Conservation (phyloP, 2,888 invertebrate species). For the Frankliniella fusca region DNA sequence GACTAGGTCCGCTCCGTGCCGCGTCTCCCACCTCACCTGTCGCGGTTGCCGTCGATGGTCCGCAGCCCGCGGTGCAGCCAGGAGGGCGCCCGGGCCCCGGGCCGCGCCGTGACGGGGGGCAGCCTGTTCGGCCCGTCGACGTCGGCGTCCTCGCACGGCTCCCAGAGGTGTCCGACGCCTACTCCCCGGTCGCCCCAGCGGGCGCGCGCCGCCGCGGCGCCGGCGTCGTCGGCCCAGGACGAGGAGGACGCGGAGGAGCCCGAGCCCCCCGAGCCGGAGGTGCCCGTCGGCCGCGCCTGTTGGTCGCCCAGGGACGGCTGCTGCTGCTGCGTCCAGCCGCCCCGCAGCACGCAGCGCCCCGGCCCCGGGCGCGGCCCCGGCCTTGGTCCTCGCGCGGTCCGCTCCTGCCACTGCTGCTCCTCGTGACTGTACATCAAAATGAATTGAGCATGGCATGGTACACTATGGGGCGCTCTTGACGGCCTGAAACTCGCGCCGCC, state of each 20-base stretch:
- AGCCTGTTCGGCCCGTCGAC: slow-evolving; percentile 52
- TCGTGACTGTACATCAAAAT: neutral
- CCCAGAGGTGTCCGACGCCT: slow-evolving; percentile 65
- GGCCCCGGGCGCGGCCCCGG: neutral
- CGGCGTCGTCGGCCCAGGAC: slow-evolving; percentile 24
- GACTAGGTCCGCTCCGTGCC: no score
- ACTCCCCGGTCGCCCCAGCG: slow-evolving; percentile 72
- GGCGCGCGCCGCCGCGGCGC: slow-evolving; percentile 34
- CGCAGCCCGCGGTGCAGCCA: slow-evolving; percentile 58
- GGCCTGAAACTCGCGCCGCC: slow-evolving; percentile 26
- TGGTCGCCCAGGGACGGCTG: neutral
- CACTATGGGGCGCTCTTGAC: neutral
- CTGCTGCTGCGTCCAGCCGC: slow-evolving; percentile 13
- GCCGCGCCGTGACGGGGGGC: slow-evolving; percentile 48
- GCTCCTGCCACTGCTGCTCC: neutral
- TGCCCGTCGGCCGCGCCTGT: neutral
- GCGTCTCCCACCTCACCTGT: neutral
- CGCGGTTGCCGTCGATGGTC: slow-evolving; percentile 48
- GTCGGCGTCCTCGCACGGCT: slow-evolving; percentile 47
- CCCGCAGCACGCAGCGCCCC: neutral
- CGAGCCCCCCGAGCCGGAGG: slow-evolving; percentile 24
- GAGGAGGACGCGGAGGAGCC: slow-evolving; percentile 16
- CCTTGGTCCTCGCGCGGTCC: neutral
- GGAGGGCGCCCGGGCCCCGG: slow-evolving; percentile 48
- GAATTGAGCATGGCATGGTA: neutral